Percentiles rank a stretch among this genome's conserved stretches.
These are phyloP conservation scores for Melanophora roralis DNA, from an alignment of 2,888 invertebrate genomes.

Conservation along the genomic window DNA sequence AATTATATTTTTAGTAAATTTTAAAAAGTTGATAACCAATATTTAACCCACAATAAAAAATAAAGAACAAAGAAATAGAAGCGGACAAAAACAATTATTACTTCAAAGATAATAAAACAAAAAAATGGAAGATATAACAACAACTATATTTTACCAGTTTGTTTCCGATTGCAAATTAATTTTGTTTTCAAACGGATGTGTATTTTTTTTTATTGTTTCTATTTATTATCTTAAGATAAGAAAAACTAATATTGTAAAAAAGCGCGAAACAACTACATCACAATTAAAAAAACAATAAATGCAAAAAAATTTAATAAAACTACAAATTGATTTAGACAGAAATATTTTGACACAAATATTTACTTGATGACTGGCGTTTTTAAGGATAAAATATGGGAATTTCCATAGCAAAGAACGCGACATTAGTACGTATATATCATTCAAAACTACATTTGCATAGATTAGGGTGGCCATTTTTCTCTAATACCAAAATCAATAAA, in stretches of 20 bases:
- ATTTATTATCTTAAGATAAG: constrained; percentile 38
- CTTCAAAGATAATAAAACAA: background rate
- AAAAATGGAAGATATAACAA: no score
- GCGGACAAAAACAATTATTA: background rate
- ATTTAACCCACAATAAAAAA: background rate
- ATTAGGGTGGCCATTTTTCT: no score
- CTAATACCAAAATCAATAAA: no score
- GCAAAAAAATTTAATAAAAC: background rate
- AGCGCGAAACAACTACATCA: background rate
- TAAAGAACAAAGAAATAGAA: background rate
- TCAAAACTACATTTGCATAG: no score
- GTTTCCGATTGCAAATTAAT: constrained; percentile 10
- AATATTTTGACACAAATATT: background rate
- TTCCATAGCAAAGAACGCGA: no score
- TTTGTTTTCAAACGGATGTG: constrained; percentile 37
- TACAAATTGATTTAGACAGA: background rate
- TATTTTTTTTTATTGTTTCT: background rate
- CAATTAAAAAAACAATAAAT: background rate
- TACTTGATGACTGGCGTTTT: no score
- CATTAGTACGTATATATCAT: no score
- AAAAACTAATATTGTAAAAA: background rate
- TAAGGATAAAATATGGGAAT: no score
- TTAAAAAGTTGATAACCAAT: constrained; percentile 28
- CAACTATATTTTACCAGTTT: background rate
- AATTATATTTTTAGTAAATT: no score